Base-by-base conservation (phyloP, 1,140 invertebrate genomes). In the Tetramorium alpestre region DNA sequence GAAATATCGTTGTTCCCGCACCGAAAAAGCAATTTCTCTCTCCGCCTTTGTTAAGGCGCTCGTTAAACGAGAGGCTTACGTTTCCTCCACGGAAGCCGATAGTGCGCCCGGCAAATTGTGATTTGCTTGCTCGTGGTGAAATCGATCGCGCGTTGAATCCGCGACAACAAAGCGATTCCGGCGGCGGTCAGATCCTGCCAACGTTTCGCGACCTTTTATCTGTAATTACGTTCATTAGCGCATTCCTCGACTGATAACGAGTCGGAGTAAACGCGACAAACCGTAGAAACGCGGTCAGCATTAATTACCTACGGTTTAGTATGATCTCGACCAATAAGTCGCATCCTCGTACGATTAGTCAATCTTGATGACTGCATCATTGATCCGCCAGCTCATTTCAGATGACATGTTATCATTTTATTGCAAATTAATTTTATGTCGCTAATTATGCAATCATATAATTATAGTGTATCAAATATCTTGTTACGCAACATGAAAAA, bases 141-240 rank as follows among this genome's bases (percentile, higher is more conserved):
- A 85, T 85, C 73, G 60, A 85, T 76, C 73, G 73, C 13, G 56
- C 28, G 58, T 60, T 54, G 44, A 10, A 58, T 65, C 6, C 49
- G 8, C 28, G 38, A 70, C 70, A 16, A 88, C 44, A 77, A 44
- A 51, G 54, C 75, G 62, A 80, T 82, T 72, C 70, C 56, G 51
- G 16, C 44, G 49, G 58, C 44, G 44, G 6, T 60, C 33, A 77
- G 13, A 38, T 51, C 60, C 80, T 60, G 56, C 18, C n/a, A n/a
- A 38, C n/a, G 70, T 49, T 73, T 49, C 72, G 73, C 77, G 73
- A 91, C 85, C 89, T 92, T 92, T 92, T 86, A 90, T 88, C 76
- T 67, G 56, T 80, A 90, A 92, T 92, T 92, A 86, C 58, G 64
- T 87, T 90, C 90, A 89, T 92, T 92, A 91, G 85, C 76, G 84